Conservation (phyloP, 1,140 invertebrate species). For the Drosophila ficusphila region DNA sequence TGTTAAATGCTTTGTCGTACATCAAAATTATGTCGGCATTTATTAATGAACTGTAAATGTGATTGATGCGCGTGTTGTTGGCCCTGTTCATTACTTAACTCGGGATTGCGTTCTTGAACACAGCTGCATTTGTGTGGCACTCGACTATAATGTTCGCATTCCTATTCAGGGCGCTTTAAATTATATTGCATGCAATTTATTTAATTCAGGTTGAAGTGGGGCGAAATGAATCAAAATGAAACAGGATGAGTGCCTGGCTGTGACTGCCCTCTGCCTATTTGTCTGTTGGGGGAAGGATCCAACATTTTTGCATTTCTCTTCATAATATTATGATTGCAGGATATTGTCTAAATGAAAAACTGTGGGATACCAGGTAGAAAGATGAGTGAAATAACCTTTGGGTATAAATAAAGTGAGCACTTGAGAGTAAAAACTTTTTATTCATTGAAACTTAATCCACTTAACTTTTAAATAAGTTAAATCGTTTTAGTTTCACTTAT, state of each 20-base stretch:
- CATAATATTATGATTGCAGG: not conserved
- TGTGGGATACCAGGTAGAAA: not conserved
- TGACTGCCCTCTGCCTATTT: slow-evolving; percentile 19
- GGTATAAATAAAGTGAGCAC: not conserved
- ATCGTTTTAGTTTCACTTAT: too few relatives aligned
- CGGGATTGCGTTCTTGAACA: not conserved
- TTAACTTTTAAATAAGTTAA: too few relatives aligned
- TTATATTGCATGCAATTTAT: slow-evolving; percentile 65
- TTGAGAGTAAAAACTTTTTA: too few relatives aligned
- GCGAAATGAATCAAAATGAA: slow-evolving; percentile 21
- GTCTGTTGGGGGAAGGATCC: slow-evolving; percentile 17
- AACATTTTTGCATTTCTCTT: slow-evolving; percentile 12
- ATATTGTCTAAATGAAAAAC: not conserved
- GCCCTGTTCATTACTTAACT: slow-evolving; percentile 10
- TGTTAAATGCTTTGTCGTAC: slow-evolving; percentile 76
- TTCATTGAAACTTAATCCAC: too few relatives aligned
- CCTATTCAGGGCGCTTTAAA: slow-evolving; percentile 47
- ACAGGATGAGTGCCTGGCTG: slow-evolving; percentile 1
- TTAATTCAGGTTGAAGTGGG: slow-evolving; percentile 40
- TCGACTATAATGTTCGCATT: slow-evolving; percentile 50
- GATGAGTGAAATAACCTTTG: not conserved
- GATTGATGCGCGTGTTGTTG: slow-evolving; percentile 61
- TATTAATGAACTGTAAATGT: slow-evolving; percentile 79
- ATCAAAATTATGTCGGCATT: slow-evolving; percentile 73
- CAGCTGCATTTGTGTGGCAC: slow-evolving; percentile 35